A percentile compares a stretch with the other conserved stretches of the same genome.
Evolutionary conservation across 2,888 invertebrate species (phyloP).

Genomic region (Nudaria mundana): DNA sequence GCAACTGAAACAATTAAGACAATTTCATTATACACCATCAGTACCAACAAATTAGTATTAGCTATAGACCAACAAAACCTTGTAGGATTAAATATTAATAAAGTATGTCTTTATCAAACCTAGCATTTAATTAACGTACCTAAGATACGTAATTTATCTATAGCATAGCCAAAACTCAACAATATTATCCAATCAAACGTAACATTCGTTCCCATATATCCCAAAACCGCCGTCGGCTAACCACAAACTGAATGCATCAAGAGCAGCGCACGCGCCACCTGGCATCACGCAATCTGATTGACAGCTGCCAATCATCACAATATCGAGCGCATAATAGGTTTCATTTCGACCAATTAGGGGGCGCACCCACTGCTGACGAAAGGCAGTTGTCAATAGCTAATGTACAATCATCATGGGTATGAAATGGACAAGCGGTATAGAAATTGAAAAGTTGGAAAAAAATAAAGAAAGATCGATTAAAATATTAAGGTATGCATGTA

Average conservation of each 20-base stretch:
- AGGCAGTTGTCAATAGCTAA: constrained; percentile 44
- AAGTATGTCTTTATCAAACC: too few species aligned
- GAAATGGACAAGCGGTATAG: background rate
- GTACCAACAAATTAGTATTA: too few species aligned
- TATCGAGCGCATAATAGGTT: constrained; percentile 65
- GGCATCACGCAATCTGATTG: constrained; percentile 67
- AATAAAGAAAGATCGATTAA: background rate
- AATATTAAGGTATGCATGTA: background rate
- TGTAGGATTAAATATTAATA: too few species aligned
- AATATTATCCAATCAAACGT: too few species aligned
- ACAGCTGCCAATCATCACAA: constrained; percentile 74
- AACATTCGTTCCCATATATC: constrained; percentile 3
- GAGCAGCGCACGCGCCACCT: constrained; percentile 59
- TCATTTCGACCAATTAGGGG: constrained; percentile 65
- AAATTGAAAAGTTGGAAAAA: background rate
- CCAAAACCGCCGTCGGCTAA: constrained; percentile 11
- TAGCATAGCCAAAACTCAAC: too few species aligned
- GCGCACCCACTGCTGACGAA: constrained; percentile 56
- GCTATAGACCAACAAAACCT: too few species aligned
- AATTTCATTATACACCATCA: too few species aligned
- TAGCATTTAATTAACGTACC: too few species aligned
- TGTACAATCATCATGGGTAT: constrained; percentile 17
- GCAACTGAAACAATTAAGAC: too few species aligned
- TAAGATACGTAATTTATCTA: too few species aligned
- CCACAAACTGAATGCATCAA: constrained; percentile 10